Conservation (phyloP, 2,113 vertebrate species). For the Stomatorhinus ivindoensis region DNA sequence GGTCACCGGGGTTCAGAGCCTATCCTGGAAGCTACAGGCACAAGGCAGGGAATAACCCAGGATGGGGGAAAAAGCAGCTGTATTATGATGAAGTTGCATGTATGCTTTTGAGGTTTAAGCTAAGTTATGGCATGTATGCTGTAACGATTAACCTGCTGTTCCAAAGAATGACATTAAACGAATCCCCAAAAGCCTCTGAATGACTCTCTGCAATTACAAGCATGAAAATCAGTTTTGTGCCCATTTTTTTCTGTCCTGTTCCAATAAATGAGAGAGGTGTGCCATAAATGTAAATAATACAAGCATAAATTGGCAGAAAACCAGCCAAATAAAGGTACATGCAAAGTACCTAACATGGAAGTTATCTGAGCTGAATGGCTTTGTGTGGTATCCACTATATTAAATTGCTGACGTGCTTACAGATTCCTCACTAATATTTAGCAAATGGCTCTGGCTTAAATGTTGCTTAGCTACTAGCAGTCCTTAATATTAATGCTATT, state of each 20-base stretch:
- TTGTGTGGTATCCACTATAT: neutral
- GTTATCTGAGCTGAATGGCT: neutral
- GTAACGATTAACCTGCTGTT: neutral
- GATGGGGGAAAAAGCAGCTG: neutral
- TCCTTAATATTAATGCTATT: neutral
- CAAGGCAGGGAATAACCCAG: neutral
- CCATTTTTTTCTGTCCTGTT: neutral
- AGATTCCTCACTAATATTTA: neutral
- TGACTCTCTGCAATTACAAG: conserved; percentile 6
- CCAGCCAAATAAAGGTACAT: neutral
- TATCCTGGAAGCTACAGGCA: neutral
- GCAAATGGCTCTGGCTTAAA: neutral
- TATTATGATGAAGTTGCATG: conserved; percentile 5
- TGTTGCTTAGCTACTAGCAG: neutral
- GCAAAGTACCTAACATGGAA: neutral
- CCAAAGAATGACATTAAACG: neutral
- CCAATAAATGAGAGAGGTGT: neutral
- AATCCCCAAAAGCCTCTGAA: neutral
- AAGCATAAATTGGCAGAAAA: neutral
- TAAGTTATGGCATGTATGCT: neutral
- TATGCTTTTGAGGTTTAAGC: neutral
- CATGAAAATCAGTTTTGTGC: conserved; percentile 1
- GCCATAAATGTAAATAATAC: neutral
- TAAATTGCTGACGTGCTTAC: neutral
- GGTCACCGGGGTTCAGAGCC: no score